Evolutionary conservation across 2,797 vertebrate genomes (phyloP), one percentile per base, ranked within the genome.

Genomic region (Anniella stebbinsi): DNA sequence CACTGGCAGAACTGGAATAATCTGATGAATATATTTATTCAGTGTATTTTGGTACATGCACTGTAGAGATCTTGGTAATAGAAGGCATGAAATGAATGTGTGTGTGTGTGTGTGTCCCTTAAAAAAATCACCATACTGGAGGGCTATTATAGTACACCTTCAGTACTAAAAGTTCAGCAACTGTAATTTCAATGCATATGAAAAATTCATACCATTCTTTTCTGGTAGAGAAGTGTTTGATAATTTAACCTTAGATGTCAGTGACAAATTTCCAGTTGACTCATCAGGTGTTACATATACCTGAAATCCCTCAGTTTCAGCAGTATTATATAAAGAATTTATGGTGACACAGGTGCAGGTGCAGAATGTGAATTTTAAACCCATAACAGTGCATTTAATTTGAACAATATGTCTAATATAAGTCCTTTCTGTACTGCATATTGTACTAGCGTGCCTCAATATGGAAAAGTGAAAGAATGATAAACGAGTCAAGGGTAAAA

Each of bases 221-320:
- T 66, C 25, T 63, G 23, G 33, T 86, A 15, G 51, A 15, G 51
- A 66, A 45, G 54, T 63, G 60, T 86, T 82, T 73, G 78, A 87
- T 82, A 72, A 73, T 73, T 66, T 66, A 76, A 89, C 41, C 70
- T 89, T 89, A 45, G 54, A 89, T 66, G 70, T 75, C 70, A 89
- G 57, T 75, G 54, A 41, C 77, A 87, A 73, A 75, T 23, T 75
- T 90, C 69, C 69, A 38, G 51, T 87, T 82, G 38, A 66, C 78
- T 66, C 54, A 51, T 76, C 70, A 89, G 41, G 15, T 63, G 66
- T 25, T 36, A 36, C 36, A 48, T 89, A 41, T 75, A 51, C 41
- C 80, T 84, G 13, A 75, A 66, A 84, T 88, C 28, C 7, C 60
- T 63, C 57, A 2, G 6, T 60, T 76, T 89, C 70, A 66, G 69